Evolutionary conservation across 2,888 invertebrate species (phyloP).

Genomic region (Synanthedon myopaeformis): DNA sequence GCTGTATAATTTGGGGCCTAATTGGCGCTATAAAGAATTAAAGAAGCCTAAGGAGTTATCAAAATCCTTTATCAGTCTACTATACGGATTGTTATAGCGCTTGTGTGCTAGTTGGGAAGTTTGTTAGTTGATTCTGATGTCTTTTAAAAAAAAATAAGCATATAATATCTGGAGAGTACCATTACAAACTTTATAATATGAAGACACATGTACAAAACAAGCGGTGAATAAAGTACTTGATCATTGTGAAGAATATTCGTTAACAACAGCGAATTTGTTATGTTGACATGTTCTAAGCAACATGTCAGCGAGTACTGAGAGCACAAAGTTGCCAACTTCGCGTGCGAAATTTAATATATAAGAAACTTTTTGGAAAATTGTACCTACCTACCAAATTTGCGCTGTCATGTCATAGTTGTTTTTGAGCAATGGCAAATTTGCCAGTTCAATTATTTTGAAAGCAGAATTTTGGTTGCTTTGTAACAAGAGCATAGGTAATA

Average conservation of each 20-base stretch:
- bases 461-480: constrained; percentile 25
- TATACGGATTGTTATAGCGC: no score
- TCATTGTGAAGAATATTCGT: not conserved
- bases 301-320: constrained; percentile 24
- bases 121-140: no score
- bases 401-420: constrained; percentile 49
- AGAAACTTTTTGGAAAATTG: constrained; percentile 45
- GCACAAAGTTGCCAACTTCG: constrained; percentile 38
- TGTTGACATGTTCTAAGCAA: constrained; percentile 21
- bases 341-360: constrained; percentile 45
- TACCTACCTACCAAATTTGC: constrained; percentile 29
- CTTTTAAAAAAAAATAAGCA: no score
- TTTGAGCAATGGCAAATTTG: constrained; percentile 43
- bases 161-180: no score
- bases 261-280: not conserved
- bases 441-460: constrained; percentile 39
- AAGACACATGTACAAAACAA: not conserved
- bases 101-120: no score
- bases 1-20: no score
- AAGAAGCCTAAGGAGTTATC: no score
- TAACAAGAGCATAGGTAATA: no score
- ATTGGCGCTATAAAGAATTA: no score
- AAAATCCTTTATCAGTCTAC: no score
- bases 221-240: not conserved
- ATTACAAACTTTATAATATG: not conserved